Conservation (phyloP, 2,888 invertebrate species). For the Hypselothyrea guttata region DNA sequence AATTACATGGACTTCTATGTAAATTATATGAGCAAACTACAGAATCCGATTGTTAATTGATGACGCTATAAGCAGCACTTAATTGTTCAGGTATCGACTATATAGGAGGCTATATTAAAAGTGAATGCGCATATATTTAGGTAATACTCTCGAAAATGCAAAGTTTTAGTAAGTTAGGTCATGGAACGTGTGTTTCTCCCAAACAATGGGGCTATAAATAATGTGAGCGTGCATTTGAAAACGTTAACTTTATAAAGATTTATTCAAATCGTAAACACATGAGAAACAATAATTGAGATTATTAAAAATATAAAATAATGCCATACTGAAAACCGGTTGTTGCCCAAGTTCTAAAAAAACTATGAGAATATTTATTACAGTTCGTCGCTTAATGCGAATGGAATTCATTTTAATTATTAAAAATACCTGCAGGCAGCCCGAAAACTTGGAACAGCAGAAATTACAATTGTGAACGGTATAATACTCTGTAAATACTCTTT, state of each 20-base stretch:
- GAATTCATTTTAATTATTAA: conserved; percentile 12
- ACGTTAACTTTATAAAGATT: conserved; percentile 5
- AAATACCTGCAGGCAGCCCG: neutral
- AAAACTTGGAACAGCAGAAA: conserved; percentile 7
- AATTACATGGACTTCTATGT: neutral
- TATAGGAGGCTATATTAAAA: neutral
- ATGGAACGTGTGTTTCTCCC: conserved; percentile 47
- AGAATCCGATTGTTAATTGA: conserved; percentile 11
- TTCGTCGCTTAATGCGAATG: conserved; percentile 4
- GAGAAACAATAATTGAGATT: conserved; percentile 35
- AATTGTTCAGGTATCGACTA: neutral
- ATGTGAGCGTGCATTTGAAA: conserved; percentile 39
- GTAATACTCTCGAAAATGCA: conserved; percentile 10
- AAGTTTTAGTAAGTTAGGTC: conserved; percentile 62
- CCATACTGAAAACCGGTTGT: conserved; percentile 60
- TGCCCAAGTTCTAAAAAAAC: conserved; percentile 3
- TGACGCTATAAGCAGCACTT: neutral
- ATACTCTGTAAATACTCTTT: no score
- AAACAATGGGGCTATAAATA: conserved; percentile 65
- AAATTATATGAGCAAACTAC: neutral
- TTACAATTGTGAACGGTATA: no score
- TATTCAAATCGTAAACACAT: conserved; percentile 28
- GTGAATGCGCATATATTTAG: conserved; percentile 3
- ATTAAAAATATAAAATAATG: conserved; percentile 47
- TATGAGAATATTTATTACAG: conserved; percentile 8